phyloP scores from a whole-genome alignment of 1,140 invertebrate species.

The silkworm (Bombyx mori) region ASM3026992v2 NC_085113.1:8090501-8091000 shows the following conservation, averaged over 20 bases:
- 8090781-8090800: neutral
- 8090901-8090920: constrained; percentile 18
- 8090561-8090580: constrained; percentile 5
- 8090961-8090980: constrained; percentile 46
- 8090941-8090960: constrained; percentile 1
- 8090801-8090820: no score
- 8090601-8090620: constrained; percentile 24
- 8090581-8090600: constrained; percentile 54
- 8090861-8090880: constrained; percentile 52
- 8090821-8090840: neutral
- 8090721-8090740: constrained; percentile 3
- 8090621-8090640: neutral
- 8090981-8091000: constrained; percentile 40
- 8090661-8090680: neutral
- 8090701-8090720: neutral
- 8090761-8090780: constrained; percentile 17
- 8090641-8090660: neutral
- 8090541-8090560: constrained; percentile 1
- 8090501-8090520: constrained; percentile 5
- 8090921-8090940: constrained; percentile 35
- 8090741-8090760: constrained; percentile 21
- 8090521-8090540: constrained; percentile 2
- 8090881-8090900: constrained; percentile 56
- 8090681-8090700: neutral
- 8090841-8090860: constrained; percentile 44